Conservation (phyloP, 2,797 vertebrate genomes). For the Carcharodon carcharias region DNA sequence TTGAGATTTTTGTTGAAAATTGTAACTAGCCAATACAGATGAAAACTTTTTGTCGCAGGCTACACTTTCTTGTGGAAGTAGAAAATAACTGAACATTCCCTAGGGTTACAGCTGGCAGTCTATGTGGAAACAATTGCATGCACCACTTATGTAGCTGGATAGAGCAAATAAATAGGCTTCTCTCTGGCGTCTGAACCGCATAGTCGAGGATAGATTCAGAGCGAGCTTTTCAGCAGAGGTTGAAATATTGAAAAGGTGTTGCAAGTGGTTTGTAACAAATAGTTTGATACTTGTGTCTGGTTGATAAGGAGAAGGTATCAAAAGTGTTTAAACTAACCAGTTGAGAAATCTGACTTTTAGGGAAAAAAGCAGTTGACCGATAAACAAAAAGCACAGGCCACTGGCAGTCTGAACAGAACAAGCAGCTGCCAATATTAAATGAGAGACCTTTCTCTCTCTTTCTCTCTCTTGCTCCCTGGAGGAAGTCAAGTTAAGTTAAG, state of each 20-base stretch:
- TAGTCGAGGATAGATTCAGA: not conserved
- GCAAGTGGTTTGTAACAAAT: not conserved
- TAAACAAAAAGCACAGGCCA: not conserved
- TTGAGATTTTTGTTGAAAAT: conserved; percentile 23
- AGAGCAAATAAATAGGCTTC: conserved; percentile 34
- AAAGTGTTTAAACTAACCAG: not conserved
- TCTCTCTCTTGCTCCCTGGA: not conserved
- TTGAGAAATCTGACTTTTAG: not conserved
- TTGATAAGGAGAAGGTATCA: not conserved
- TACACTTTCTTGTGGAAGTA: not conserved
- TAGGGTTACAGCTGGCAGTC: conserved; percentile 1
- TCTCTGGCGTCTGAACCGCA: not conserved
- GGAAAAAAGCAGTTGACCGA: not conserved
- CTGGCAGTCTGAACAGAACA: not conserved
- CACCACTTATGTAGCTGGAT: conserved; percentile 12
- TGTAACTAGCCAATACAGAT: not conserved
- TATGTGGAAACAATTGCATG: conserved; percentile 26
- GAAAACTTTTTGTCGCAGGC: conserved; percentile 6
- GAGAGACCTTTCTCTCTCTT: not conserved
- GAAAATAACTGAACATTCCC: not conserved
- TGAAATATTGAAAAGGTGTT: conserved; percentile 1
- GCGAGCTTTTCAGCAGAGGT: not conserved
- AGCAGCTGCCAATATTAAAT: not conserved
- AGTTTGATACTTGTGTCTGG: not conserved
- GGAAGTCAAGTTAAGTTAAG: not conserved